Evolutionary conservation across 1,140 invertebrate species (phyloP), one percentile per base, ranked within the genome.

Genomic region (Drosophila neocordata): DNA sequence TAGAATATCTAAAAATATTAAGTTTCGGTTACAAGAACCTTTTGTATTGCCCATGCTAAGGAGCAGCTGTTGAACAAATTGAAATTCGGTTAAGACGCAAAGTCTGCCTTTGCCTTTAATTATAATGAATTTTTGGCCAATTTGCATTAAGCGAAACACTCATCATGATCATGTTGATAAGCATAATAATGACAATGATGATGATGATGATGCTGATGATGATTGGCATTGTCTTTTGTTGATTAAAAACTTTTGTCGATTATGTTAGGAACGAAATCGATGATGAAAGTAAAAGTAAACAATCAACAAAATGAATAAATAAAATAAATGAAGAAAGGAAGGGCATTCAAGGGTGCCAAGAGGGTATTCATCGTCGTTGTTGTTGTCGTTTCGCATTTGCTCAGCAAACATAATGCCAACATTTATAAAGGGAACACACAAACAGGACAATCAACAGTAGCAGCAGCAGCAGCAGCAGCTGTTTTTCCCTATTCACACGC

Each of bases 91-190:
- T 56, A 41, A 20, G 64, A 66, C 31, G 38, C 63, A 77, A 76
- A 77, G 15, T 20, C 15, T 77, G 73, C 55, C 48, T 69, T 76
- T 77, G 58, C 73, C 58, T 77, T 66, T 76, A 77, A 77, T 77
- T 77, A 65, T 77, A 77, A 77, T 77, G 76, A 77, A 77, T 77
- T 77, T 76, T 76, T 75, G 57, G 59, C 65, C 66, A 77, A 76
- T 77, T 77, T 76, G 66, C 73, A 76, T 76, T 37, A 55, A 55
- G 22, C 34, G 35, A 22, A 41, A 41, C 31, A 11, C 13, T 38
- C 8, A 56, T 27, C 6, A 27, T 27, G 15, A 53, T 53, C 1
- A 48, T 55, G 8, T 34, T 55, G 56, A 58, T 15, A 4, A 55
- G 15, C 2, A 41, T 27, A 11, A 60, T 15, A 44, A 67, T 31